Evolutionary conservation across 2,797 vertebrate genomes (phyloP).

Genomic region (Cottoperca gobio): DNA sequence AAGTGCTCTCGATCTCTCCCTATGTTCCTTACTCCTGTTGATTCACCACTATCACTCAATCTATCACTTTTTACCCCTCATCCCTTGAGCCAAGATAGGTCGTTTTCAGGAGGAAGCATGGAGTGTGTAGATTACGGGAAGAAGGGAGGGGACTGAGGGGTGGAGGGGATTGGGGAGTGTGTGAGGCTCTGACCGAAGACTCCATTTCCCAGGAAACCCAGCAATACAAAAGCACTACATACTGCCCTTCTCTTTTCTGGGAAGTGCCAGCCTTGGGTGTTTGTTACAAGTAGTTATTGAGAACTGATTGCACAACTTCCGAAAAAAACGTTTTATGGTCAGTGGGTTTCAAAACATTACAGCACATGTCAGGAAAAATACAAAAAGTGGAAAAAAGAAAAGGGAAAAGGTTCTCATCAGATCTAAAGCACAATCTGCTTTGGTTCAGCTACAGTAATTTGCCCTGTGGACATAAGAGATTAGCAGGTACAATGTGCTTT

Average conservation of each 20-base stretch:
- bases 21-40: slow-evolving; percentile 29
- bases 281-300: slow-evolving; percentile 54
- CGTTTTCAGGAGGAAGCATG: slow-evolving; percentile 62
- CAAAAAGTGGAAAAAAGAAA: neutral
- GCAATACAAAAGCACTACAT: slow-evolving; percentile 67
- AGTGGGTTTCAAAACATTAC: slow-evolving; percentile 37
- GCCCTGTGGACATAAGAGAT: slow-evolving; percentile 4
- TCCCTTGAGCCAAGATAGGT: slow-evolving; percentile 61
- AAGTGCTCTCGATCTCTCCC: slow-evolving; percentile 45
- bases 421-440: neutral
- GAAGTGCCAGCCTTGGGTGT: slow-evolving; percentile 60
- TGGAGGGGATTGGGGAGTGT: slow-evolving; percentile 5
- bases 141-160: slow-evolving; percentile 39
- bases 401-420: neutral
- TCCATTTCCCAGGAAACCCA: slow-evolving; percentile 75
- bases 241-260: slow-evolving; percentile 37
- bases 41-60: slow-evolving; percentile 49
- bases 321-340: neutral
- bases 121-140: slow-evolving; percentile 70
- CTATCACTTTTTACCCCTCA: slow-evolving; percentile 52
- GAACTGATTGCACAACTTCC: slow-evolving; percentile 65
- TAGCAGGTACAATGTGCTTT: slow-evolving; percentile 13
- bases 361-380: slow-evolving; percentile 26
- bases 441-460: slow-evolving; percentile 1
- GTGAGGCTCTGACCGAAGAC: slow-evolving; percentile 41